Percentiles rank a stretch among this genome's conserved stretches.
These are phyloP conservation scores for Carterocephalus palaemon DNA, from an alignment of 2,888 invertebrate genomes.

Conservation along the genomic window DNA sequence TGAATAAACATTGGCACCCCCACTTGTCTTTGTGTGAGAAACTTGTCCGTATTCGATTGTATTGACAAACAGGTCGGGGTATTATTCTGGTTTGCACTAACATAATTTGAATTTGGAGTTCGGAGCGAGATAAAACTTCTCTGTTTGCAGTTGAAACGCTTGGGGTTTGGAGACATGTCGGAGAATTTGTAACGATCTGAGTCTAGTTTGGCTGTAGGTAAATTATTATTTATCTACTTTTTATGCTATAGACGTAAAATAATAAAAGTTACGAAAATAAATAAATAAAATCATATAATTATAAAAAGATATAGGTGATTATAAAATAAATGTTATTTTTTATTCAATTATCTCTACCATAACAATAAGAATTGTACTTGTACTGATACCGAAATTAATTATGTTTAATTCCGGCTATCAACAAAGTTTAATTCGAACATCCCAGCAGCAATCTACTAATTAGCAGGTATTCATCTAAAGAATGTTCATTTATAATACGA, in stretches of 20 bases:
- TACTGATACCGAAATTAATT: too few relatives aligned
- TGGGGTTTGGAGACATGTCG: conserved; percentile 1
- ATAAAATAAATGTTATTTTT: too few relatives aligned
- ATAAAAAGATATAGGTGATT: too few relatives aligned
- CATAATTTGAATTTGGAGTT: conserved; percentile 12
- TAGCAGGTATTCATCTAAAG: conserved; percentile 2
- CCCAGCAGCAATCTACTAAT: conserved; percentile 5
- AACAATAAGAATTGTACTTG: too few relatives aligned
- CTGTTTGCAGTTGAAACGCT: conserved; percentile 3
- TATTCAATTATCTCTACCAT: too few relatives aligned
- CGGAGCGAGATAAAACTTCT: neutral
- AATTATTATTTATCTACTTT: too few relatives aligned
- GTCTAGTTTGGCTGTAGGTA: neutral
- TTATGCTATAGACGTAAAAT: too few relatives aligned
- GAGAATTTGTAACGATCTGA: neutral
- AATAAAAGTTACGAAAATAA: too few relatives aligned
- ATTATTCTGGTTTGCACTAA: conserved; percentile 3
- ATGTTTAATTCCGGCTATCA: too few relatives aligned
- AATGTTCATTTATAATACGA: conserved; percentile 1
- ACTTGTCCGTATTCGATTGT: conserved; percentile 36
- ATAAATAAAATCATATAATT: too few relatives aligned
- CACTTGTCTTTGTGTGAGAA: conserved; percentile 37
- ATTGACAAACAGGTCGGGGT: conserved; percentile 33
- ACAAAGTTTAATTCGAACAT: too few relatives aligned
- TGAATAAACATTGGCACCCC: conserved; percentile 41